Evolutionary conservation across 2,888 invertebrate species (phyloP), one percentile per base, ranked within the genome.

Genomic region (Neoascia interrupta): DNA sequence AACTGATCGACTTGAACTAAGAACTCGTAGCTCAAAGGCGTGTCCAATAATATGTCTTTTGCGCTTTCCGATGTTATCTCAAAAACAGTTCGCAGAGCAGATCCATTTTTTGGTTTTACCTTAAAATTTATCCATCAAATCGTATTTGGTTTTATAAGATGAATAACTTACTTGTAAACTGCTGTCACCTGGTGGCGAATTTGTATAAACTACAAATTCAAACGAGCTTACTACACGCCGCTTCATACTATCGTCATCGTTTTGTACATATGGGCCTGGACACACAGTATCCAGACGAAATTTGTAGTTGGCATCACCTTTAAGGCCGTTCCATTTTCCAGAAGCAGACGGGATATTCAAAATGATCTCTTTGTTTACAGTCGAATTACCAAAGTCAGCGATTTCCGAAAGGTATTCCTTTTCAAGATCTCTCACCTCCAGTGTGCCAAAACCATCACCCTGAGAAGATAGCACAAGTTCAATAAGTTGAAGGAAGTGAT

Each of bases 221-320:
- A 81, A 68, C 10, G 70, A 75, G 13, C 81, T 66, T 0, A 81
- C 75, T 23, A 75, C 58, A 28, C 47, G 36, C 8, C 61, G 58
- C 5, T 53, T 43, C 5, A 34, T 21, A 45, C 66, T 72, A 3
- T 81, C 72, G 4, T 43, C 23, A 5, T 66, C 74, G 13, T 34
- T 69, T 0, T 51, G 39, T 2, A 61, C 15, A 16, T 81, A 72
- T 1, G 66, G 70, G 6, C 60, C 66, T 0, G 81, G 81, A 3
- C 81, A 81, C 1, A 75, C 64, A 1, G 81, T 68, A 31, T 81
- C 75, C 0, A 81, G 66, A 4, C 81, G 81, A 58, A 81, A 81
- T 34, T 81, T 81, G 23, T 81, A 81, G 39, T 66, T 76, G 5
- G 19, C 37, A 43, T 81, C 81, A 3, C 81, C 81, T 26, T 56